Evolutionary conservation across 2,797 vertebrate genomes (phyloP).

Genomic region (Lycodopsis pacificus): DNA sequence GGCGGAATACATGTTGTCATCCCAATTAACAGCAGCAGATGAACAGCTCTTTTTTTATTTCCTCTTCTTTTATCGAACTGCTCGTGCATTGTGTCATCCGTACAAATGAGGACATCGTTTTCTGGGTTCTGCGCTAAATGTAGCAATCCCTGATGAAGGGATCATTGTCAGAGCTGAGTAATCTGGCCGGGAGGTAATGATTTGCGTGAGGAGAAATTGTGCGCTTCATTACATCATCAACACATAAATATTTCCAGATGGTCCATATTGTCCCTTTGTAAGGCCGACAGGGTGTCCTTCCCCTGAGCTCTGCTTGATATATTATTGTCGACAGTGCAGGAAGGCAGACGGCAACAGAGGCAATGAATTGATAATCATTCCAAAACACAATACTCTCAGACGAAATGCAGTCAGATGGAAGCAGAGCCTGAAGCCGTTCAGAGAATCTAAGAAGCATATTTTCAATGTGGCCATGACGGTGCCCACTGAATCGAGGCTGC

Average conservation of each 20-base stretch:
- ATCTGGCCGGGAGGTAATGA: slow-evolving; percentile 16
- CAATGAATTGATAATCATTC: slow-evolving; percentile 12
- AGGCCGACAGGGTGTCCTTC: neutral
- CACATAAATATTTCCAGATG: slow-evolving; percentile 28
- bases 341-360: slow-evolving; percentile 10
- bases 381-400: slow-evolving; percentile 14
- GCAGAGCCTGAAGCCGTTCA: slow-evolving; percentile 9
- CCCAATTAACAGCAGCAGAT: slow-evolving; percentile 15
- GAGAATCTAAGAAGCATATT: slow-evolving; percentile 3
- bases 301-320: slow-evolving; percentile 14
- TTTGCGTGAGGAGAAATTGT: slow-evolving; percentile 8
- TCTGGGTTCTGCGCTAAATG: neutral
- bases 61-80: slow-evolving; percentile 13
- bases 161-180: slow-evolving; percentile 16
- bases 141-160: neutral
- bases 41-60: neutral
- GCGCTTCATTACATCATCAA: slow-evolving; percentile 28
- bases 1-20: neutral
- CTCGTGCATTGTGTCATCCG: neutral
- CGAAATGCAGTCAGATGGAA: neutral
- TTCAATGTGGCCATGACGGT: neutral
- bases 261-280: slow-evolving; percentile 23
- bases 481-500: slow-evolving; percentile 2
- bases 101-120: slow-evolving; percentile 1
- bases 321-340: neutral